These are phyloP conservation scores for Acanthosoma haemorrhoidale DNA, from an alignment of 2,888 invertebrate species.

Conservation along the genomic window DNA sequence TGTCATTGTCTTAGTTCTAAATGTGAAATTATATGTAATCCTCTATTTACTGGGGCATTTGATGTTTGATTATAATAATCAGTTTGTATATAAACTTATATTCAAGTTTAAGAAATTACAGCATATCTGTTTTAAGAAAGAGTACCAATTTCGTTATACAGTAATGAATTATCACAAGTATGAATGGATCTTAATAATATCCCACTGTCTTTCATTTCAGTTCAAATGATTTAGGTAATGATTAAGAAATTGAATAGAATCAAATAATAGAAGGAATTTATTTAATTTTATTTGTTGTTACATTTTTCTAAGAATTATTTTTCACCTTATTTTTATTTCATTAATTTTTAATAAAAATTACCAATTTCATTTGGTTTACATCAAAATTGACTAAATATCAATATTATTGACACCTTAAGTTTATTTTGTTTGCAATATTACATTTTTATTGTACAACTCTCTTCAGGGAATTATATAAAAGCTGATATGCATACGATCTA, in stretches of 20 bases:
- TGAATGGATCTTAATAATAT: conserved; percentile 20
- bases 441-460: too few relatives aligned
- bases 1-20: conserved; percentile 4
- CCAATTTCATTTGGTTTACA: background rate
- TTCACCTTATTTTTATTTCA: background rate
- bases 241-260: background rate
- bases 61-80: conserved; percentile 34
- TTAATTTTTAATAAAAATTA: background rate
- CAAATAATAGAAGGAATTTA: conserved; percentile 4
- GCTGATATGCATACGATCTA: background rate
- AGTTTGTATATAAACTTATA: conserved; percentile 31
- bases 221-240: conserved; percentile 22
- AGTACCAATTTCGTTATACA: conserved; percentile 18
- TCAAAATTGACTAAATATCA: background rate
- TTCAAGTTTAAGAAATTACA: conserved; percentile 15
- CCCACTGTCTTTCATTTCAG: conserved; percentile 33
- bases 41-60: conserved; percentile 30
- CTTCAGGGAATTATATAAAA: background rate
- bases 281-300: conserved; percentile 17
- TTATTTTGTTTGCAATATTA: too few relatives aligned
- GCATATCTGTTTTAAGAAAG: conserved; percentile 24
- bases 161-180: background rate
- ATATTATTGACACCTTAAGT: background rate
- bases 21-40: conserved; percentile 15
- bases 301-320: conserved; percentile 15